Evolutionary conservation across 1,140 invertebrate species (phyloP).

Genomic region (Potamilus streckersoni): DNA sequence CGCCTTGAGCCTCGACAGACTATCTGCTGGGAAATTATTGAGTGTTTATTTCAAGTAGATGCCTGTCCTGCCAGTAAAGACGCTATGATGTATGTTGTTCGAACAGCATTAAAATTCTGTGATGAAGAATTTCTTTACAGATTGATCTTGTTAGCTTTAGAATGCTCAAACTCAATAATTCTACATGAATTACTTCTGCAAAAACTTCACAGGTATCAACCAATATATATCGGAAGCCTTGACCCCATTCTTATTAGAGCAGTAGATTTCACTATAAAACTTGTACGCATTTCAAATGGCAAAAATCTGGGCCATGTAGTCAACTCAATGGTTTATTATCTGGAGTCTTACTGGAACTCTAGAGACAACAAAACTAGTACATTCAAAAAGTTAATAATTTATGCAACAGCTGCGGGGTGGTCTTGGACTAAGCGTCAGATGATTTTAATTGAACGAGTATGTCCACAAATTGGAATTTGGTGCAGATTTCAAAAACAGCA

Average conservation of each 20-base stretch:
- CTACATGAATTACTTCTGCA: constrained; percentile 40
- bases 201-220: constrained; percentile 50
- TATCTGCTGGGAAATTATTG: constrained; percentile 48
- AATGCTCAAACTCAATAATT: constrained; percentile 28
- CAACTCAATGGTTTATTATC: constrained; percentile 41
- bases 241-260: constrained; percentile 36
- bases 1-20: constrained; percentile 39
- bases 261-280: constrained; percentile 45
- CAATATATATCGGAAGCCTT: constrained; percentile 36
- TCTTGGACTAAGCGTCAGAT: constrained; percentile 35
- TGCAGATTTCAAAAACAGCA: constrained; percentile 27
- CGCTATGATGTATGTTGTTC: constrained; percentile 52
- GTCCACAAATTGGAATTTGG: constrained; percentile 32
- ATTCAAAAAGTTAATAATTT: constrained; percentile 39
- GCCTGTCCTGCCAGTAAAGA: constrained; percentile 44
- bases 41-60: constrained; percentile 37
- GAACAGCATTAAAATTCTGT: constrained; percentile 45
- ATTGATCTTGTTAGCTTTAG: constrained; percentile 33
- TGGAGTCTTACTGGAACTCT: constrained; percentile 46
- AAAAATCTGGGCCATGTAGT: constrained; percentile 29
- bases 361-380: constrained; percentile 22
- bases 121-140: constrained; percentile 41
- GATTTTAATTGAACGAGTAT: constrained; percentile 29
- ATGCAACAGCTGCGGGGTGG: constrained; percentile 43
- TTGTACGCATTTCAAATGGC: constrained; percentile 34